Evolutionary conservation across 53 echinoderm and acorn worm species (phyloP), one percentile per base, ranked within the genome.

Genomic region (Astropecten irregularis): DNA sequence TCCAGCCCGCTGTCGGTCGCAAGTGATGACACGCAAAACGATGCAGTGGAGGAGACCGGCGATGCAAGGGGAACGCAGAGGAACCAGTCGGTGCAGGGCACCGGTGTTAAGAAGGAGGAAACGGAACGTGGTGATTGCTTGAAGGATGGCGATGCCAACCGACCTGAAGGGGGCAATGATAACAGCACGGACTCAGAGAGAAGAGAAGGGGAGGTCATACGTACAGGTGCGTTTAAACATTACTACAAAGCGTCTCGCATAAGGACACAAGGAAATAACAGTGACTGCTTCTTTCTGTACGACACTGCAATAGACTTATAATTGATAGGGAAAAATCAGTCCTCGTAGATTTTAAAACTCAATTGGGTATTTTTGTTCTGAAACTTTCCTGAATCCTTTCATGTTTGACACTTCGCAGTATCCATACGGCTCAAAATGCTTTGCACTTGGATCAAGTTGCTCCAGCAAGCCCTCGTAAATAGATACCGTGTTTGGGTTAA

Each of bases 201-300:
- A 56, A 79, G 59, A 34, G 89, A 89, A 25, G 82, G 73, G 36
- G 73, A 77, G 40, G 85, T 89, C 23, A 88, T 88, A 21, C 56
- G 53, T 16, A 40, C 76, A 51, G 89, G 83, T 83, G 35, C 69
- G 68, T 85, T 18, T 23, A 63, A 2, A 19, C 14, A 68, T 68
- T 34, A 21, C 1, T 7, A 22, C 15, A 68, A 68, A 61, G 28
- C 16, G 62, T 61, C 62, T 14, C 3, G 2, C 33, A 15, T 26
- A 61, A 32, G 33, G 28, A 61, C 62, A 61, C 33, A 61, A 21
- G 33, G 25, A 61, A n/a, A n/a, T n/a, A 9, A 8, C 6, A 7
- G 9, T 16, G 7, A 7, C 28, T n/a, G 6, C 28, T 27, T 8
- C 36, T 27, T n/a, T n/a, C n/a, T n/a, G n/a, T n/a, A n/a, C n/a